These are phyloP conservation scores for Plumapathes pennacea DNA, from an alignment of 92 coral and sea anemone species.

Conservation along the genomic window DNA sequence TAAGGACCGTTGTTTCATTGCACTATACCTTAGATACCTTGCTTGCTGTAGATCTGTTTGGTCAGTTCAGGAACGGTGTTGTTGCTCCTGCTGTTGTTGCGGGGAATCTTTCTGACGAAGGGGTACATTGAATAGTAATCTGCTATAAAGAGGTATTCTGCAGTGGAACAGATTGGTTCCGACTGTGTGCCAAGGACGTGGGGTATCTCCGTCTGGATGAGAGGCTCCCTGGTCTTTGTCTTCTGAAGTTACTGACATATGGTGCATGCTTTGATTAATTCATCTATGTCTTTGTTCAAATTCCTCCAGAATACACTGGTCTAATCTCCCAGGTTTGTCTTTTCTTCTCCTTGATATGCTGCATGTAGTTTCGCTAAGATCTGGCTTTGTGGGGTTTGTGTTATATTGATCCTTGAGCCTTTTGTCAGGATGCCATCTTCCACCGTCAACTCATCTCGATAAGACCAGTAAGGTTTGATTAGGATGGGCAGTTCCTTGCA, in stretches of 20 bases:
- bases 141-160: conserved; percentile 26
- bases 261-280: no score
- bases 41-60: conserved; percentile 59
- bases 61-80: conserved; percentile 34
- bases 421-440: not conserved
- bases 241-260: no score
- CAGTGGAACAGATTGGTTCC: conserved; percentile 23
- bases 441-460: not conserved
- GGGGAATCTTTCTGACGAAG: conserved; percentile 58
- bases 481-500: no score
- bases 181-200: conserved; percentile 40
- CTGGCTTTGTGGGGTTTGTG: conserved; percentile 1
- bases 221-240: conserved; percentile 46
- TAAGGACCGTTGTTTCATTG: conserved; percentile 66
- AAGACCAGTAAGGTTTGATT: conserved; percentile 1
- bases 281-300: conserved; percentile 53
- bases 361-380: conserved; percentile 17
- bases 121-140: conserved; percentile 55
- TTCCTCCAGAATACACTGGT: conserved; percentile 42
- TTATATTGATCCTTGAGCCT: conserved; percentile 18
- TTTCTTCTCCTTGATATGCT: conserved; percentile 49
- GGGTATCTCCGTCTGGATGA: conserved; percentile 54
- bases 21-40: conserved; percentile 38
- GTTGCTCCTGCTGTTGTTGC: conserved; percentile 46
- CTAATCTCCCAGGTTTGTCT: conserved; percentile 49